These are phyloP conservation scores for Drosophila tripunctata DNA, from an alignment of 2,888 invertebrate genomes.

Conservation along the genomic window DNA sequence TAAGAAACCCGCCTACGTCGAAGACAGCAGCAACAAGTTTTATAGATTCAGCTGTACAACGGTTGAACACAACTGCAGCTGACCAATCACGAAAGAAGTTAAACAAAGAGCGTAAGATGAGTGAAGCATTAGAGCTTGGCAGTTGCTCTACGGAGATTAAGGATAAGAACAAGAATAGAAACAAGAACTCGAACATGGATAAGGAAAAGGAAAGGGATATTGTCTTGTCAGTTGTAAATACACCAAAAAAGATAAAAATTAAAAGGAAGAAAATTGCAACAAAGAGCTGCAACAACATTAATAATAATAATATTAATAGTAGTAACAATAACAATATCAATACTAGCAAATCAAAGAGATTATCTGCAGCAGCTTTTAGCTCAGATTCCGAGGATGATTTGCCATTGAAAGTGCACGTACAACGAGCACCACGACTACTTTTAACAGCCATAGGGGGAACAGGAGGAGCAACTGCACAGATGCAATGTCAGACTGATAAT, in stretches of 20 bases:
- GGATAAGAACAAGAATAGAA: constrained; percentile 41
- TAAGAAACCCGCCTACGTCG: constrained; percentile 59
- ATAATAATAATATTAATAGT: constrained; percentile 21
- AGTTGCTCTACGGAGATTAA: constrained; percentile 72
- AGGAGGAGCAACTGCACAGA: not conserved
- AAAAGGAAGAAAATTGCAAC: constrained; percentile 80
- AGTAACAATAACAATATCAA: constrained; percentile 32
- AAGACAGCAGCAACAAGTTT: constrained; percentile 11
- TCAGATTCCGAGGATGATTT: constrained; percentile 80
- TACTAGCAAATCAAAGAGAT: constrained; percentile 41
- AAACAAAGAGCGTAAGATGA: constrained; percentile 49
- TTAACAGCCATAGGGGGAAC: constrained; percentile 69
- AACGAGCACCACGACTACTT: constrained; percentile 78
- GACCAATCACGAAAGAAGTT: constrained; percentile 37
- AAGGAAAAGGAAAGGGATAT: too few relatives aligned
- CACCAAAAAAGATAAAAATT: constrained; percentile 79
- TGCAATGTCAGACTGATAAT: constrained; percentile 60
- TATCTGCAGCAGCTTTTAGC: constrained; percentile 54
- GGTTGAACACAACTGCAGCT: not conserved
- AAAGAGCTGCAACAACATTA: constrained; percentile 29
- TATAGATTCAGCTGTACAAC: constrained; percentile 9
- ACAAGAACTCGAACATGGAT: too few relatives aligned
- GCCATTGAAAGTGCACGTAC: constrained; percentile 70
- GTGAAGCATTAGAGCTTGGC: constrained; percentile 76
- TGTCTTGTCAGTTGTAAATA: constrained; percentile 29